A percentile compares a stretch with the other conserved stretches of the same genome.
Conservation (phyloP, 2,797 vertebrate species). For the Halcyon leucocephala region DNA sequence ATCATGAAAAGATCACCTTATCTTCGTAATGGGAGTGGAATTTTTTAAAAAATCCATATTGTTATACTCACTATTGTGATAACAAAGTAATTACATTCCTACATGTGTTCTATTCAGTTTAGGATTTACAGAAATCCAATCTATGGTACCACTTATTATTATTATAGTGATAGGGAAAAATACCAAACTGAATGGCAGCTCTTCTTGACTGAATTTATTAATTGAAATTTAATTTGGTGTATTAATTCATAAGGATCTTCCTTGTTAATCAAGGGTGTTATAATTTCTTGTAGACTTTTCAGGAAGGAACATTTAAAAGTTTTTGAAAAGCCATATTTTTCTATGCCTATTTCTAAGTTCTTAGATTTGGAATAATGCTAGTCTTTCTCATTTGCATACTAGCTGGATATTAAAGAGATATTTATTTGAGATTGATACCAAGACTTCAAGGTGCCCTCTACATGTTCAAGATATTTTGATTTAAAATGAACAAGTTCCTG, state of each 20-base stretch:
- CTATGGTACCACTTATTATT: background rate
- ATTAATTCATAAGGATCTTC: background rate
- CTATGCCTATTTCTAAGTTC: background rate
- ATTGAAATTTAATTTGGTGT: background rate
- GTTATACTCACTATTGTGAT: background rate
- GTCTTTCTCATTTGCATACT: background rate
- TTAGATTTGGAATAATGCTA: background rate
- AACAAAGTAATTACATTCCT: background rate
- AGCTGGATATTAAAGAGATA: background rate
- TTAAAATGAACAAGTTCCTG: background rate
- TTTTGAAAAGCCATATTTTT: background rate
- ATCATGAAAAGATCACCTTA: background rate
- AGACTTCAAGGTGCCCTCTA: background rate
- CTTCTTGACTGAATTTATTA: background rate
- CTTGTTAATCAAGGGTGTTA: background rate
- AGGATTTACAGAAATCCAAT: background rate
- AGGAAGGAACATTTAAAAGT: background rate
- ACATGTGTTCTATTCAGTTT: background rate
- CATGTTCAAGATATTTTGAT: background rate
- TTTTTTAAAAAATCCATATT: background rate
- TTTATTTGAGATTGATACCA: background rate
- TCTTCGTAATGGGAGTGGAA: background rate
- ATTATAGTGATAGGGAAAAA: background rate
- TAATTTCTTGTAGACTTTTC: background rate
- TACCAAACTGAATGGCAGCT: background rate